A percentile compares a stretch with the other conserved stretches of the same genome.
These are phyloP conservation scores for Amazona guildingii DNA, from an alignment of 2,113 vertebrate species.

Conservation along the genomic window DNA sequence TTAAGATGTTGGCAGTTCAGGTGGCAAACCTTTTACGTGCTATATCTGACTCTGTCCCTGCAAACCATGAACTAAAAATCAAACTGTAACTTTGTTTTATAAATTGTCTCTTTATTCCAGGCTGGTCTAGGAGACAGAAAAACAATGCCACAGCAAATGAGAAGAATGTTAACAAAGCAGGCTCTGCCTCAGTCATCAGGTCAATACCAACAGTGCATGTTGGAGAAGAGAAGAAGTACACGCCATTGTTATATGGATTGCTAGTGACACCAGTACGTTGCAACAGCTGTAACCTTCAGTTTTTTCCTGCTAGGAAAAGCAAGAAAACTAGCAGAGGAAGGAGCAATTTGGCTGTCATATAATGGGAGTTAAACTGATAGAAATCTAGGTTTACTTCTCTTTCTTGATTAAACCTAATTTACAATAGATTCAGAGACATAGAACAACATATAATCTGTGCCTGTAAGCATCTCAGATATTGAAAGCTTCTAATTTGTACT, in stretches of 20 bases:
- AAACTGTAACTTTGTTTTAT: neutral
- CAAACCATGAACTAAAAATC: neutral
- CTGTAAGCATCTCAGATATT: neutral
- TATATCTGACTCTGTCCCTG: neutral
- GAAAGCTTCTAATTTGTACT: neutral
- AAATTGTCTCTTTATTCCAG: neutral
- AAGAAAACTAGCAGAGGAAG: neutral
- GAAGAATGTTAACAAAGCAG: neutral
- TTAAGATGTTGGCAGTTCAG: neutral
- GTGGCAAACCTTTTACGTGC: neutral
- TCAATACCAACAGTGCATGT: neutral
- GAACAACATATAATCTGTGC: neutral
- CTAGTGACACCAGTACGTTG: neutral
- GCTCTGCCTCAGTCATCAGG: neutral
- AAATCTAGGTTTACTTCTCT: neutral
- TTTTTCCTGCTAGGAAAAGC: neutral
- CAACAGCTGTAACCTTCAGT: neutral
- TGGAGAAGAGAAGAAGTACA: neutral
- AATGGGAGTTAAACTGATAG: neutral
- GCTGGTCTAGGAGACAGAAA: neutral
- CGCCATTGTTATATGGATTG: neutral
- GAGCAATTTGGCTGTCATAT: neutral
- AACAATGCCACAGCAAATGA: neutral
- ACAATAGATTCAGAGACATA: neutral
- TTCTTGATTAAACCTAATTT: neutral